phyloP scores from a whole-genome alignment of 2,888 invertebrate genomes.

The Odontocerum albicorne region DNA sequence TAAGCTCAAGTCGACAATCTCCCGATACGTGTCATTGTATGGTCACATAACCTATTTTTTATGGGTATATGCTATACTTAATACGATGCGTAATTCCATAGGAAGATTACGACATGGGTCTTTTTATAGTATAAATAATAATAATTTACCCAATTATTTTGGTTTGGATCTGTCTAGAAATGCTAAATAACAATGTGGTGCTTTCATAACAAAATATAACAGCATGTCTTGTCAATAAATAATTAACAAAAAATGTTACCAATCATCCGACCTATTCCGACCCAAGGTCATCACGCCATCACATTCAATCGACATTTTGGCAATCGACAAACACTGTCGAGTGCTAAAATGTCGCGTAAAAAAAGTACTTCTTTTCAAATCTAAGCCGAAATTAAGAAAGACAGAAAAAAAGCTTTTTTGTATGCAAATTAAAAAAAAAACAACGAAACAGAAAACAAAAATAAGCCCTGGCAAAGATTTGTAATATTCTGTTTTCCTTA shows the following conservation, averaged over 20 bases:
- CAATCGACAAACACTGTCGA: conserved; percentile 1
- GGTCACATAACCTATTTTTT: not conserved
- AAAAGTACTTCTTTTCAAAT: conserved; percentile 55
- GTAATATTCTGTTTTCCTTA: conserved; percentile 76
- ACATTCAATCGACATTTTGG: conserved; percentile 31
- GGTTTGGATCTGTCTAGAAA: conserved; percentile 37
- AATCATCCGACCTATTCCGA: conserved; percentile 41
- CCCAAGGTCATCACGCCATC: conserved; percentile 41
- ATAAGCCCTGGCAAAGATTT: conserved; percentile 49
- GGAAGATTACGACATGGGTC: too few relatives aligned
- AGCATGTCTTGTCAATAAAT: conserved; percentile 60
- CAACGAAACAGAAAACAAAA: conserved; percentile 42
- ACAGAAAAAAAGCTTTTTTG: conserved; percentile 39
- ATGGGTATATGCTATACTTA: too few relatives aligned
- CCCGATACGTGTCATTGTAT: not conserved
- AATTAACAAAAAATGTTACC: conserved; percentile 42
- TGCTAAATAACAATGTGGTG: conserved; percentile 46
- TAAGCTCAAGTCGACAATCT: too few relatives aligned
- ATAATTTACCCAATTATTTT: conserved; percentile 14
- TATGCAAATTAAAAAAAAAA: conserved; percentile 43
- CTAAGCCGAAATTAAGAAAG: conserved; percentile 44
- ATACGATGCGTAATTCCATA: too few relatives aligned
- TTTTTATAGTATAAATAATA: conserved; percentile 40
- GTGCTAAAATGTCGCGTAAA: conserved; percentile 22
- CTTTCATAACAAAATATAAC: conserved; percentile 54